Conservation (phyloP, 2,113 vertebrate species). For the Phoenicopterus ruber region DNA sequence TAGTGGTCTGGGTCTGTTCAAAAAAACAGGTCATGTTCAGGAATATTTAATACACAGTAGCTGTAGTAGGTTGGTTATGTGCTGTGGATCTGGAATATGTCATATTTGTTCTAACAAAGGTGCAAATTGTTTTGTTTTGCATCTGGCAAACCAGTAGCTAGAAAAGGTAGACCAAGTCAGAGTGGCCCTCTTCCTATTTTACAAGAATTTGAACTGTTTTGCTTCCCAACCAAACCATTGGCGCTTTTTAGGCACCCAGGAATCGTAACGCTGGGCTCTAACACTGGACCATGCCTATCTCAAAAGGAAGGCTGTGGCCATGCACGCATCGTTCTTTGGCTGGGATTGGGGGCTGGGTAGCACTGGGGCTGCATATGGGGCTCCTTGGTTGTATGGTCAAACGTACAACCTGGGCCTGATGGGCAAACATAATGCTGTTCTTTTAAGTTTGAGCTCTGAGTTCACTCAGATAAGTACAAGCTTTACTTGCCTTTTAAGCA, state of each 20-base stretch:
- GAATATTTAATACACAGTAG: background rate
- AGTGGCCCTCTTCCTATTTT: background rate
- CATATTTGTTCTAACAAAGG: background rate
- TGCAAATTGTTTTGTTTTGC: background rate
- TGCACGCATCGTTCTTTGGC: accelerated
- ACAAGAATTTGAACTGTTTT: background rate
- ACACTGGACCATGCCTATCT: background rate
- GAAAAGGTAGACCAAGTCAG: background rate
- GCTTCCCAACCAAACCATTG: background rate
- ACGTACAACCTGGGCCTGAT: background rate
- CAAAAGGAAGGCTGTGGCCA: background rate
- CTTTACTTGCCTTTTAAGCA: background rate
- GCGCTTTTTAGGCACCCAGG: background rate
- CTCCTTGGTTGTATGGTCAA: accelerated
- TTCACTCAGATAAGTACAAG: background rate
- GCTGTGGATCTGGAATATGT: background rate
- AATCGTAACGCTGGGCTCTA: background rate
- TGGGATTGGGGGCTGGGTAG: background rate
- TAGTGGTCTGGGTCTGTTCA: background rate
- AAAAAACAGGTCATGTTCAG: background rate
- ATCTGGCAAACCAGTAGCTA: background rate
- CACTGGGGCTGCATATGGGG: background rate
- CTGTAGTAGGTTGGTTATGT: background rate
- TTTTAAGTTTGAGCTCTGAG: background rate
- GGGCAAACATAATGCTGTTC: background rate